Evolutionary conservation across 2,113 vertebrate species (phyloP).

Genomic region (Nansenia antarctica): DNA sequence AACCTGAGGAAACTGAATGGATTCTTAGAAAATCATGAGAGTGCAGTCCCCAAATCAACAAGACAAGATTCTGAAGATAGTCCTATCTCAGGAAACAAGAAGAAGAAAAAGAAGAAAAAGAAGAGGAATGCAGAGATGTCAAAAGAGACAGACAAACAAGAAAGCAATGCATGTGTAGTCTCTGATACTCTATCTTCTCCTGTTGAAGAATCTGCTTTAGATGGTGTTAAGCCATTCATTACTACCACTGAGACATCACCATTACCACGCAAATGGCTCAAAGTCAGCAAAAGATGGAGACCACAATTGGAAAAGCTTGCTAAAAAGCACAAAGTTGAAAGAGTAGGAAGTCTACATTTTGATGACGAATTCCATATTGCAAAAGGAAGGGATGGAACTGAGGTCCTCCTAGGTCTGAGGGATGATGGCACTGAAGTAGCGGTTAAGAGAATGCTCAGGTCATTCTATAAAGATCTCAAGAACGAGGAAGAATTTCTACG

Average conservation of each 20-base stretch:
- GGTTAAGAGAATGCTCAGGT: constrained; percentile 51
- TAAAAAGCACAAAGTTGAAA: not conserved
- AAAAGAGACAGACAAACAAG: constrained; percentile 25
- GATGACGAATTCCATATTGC: constrained; percentile 44
- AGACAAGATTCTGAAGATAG: too few relatives aligned
- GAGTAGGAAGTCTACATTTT: constrained; percentile 24
- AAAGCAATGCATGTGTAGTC: too few relatives aligned
- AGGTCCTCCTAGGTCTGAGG: constrained; percentile 57
- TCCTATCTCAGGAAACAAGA: too few relatives aligned
- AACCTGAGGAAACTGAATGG: constrained; percentile 20
- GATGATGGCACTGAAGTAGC: constrained; percentile 62
- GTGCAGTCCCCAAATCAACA: not conserved
- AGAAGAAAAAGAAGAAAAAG: constrained; percentile 49
- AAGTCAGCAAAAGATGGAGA: constrained; percentile 39
- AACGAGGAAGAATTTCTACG: constrained; percentile 53
- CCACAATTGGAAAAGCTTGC: constrained; percentile 18
- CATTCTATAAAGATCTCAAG: constrained; percentile 51
- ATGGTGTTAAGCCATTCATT: not conserved
- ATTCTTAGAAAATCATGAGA: constrained; percentile 20
- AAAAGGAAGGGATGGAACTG: constrained; percentile 51
- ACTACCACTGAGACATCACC: fast-evolving
- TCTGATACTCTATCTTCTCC: too few relatives aligned
- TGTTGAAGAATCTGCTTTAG: constrained; percentile 1
- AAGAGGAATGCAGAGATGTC: too few relatives aligned
- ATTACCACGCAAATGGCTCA: not conserved